Percentiles rank a stretch among this genome's conserved stretches.
phyloP scores from a whole-genome alignment of 2,113 vertebrate genomes.

The Ahaetulla prasina region DNA sequence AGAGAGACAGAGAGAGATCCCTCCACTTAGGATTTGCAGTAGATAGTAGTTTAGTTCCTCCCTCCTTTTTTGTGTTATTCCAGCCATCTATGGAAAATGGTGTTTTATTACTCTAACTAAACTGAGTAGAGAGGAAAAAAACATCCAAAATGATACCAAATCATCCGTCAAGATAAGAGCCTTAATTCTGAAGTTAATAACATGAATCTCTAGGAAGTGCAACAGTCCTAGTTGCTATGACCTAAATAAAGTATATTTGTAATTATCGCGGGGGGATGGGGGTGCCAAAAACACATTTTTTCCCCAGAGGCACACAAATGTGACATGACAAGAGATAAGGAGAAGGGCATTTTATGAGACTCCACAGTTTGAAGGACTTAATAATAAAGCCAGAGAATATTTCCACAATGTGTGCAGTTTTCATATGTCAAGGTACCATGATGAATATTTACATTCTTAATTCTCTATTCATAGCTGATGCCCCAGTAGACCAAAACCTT shows the following conservation, averaged over 20 bases:
- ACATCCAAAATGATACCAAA: not conserved
- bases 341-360: constrained; percentile 52
- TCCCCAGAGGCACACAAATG: constrained; percentile 55
- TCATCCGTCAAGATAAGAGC: constrained; percentile 36
- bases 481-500: not conserved
- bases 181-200: constrained; percentile 46
- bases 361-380: constrained; percentile 48
- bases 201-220: constrained; percentile 49
- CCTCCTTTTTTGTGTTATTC: constrained; percentile 16
- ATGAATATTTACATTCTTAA: constrained; percentile 51
- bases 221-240: constrained; percentile 48
- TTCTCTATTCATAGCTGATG: constrained; percentile 49
- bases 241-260: constrained; percentile 54
- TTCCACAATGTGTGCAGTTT: constrained; percentile 57
- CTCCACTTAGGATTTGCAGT: constrained; percentile 17
- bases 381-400: constrained; percentile 54
- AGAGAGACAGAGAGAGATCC: not conserved
- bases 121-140: constrained; percentile 47
- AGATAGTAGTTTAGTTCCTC: constrained; percentile 26
- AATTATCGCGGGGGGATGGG: constrained; percentile 36
- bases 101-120: constrained; percentile 17
- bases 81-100: not conserved
- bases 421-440: constrained; percentile 57
- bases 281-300: constrained; percentile 58
- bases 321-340: constrained; percentile 39